Base-by-base conservation (phyloP, 2,888 invertebrate species). In the Gandaritis pyraliata region DNA sequence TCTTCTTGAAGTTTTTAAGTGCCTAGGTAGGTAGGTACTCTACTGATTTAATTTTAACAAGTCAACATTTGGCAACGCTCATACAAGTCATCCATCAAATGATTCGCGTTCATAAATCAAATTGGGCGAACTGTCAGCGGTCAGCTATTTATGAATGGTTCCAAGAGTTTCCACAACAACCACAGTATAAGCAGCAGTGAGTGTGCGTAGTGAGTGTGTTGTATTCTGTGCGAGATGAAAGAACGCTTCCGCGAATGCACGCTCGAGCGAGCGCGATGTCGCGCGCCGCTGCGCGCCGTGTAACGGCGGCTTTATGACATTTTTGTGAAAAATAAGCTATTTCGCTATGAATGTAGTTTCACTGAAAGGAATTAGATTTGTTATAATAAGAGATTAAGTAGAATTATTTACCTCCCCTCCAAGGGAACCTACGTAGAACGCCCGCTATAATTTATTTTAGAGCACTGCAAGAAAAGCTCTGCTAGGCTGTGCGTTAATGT, bases 211-310 rank as follows among this genome's bases (percentile, higher is more conserved):
- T 43, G 4, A 33, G 11, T 43, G 39, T 43, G 15, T 3, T 23
- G 36, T 55, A 45, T 60, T 51, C 47, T 52, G 56, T 51, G 53
- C 7, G 64, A 80, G 73, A 80, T 85, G 82, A 84, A 83, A 84
- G 84, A 66, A 71, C 54, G 67, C 53, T 85, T 83, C 85, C 64
- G 64, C 71, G 84, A 83, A 82, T 72, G 60, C 33, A 72, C 73
- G 81, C 66, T 70, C 72, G 77, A 71, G 69, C 73, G 76, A 63
- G 66, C 63, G 64, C 63, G 69, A 72, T 59, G 69, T 64, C 73
- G 70, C 73, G 66, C 75, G 74, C 71, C 64, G 71, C 65, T 73
- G 70, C 73, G 64, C 74, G 72, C 72, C 70, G 72, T 80, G 71
- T 72, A 64, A 64, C 78, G 59, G 70, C 67, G 75, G 52, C 68